Conservation (phyloP, 2,113 vertebrate genomes). For the Alces alces region DNA sequence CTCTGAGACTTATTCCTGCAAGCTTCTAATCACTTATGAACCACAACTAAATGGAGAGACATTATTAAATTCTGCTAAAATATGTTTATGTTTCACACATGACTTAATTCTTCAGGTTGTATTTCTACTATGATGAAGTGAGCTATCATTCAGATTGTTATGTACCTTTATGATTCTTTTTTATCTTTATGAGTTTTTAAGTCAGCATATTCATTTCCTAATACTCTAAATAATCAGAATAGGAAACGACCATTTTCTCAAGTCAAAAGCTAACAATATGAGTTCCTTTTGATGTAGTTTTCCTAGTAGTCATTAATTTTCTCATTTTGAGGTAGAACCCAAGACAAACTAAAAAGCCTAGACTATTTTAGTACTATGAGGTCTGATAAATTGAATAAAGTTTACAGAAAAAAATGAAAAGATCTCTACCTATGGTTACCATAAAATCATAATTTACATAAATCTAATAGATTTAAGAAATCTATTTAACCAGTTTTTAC, state of each 20-base stretch:
- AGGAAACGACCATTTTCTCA: neutral
- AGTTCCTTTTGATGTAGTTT: neutral
- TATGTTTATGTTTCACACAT: neutral
- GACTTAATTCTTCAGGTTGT: neutral
- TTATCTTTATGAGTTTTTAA: neutral
- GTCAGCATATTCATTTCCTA: neutral
- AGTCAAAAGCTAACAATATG: neutral
- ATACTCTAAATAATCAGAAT: neutral
- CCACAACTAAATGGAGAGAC: neutral
- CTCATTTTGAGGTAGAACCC: neutral
- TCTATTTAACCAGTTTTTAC: neutral
- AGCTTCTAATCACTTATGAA: neutral
- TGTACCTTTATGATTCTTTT: neutral
- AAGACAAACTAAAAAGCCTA: neutral
- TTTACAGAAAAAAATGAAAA: neutral
- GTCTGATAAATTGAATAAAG: constrained; percentile 12
- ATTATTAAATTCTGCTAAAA: neutral
- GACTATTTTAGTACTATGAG: neutral
- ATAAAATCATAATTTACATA: neutral
- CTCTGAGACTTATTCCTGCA: neutral
- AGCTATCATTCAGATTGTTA: neutral
- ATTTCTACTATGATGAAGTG: neutral
- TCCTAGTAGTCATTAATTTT: neutral
- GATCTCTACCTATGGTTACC: neutral
- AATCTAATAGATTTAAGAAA: neutral